Conservation (phyloP, 2,113 vertebrate genomes). For the Neolamprologus fasciatus region DNA sequence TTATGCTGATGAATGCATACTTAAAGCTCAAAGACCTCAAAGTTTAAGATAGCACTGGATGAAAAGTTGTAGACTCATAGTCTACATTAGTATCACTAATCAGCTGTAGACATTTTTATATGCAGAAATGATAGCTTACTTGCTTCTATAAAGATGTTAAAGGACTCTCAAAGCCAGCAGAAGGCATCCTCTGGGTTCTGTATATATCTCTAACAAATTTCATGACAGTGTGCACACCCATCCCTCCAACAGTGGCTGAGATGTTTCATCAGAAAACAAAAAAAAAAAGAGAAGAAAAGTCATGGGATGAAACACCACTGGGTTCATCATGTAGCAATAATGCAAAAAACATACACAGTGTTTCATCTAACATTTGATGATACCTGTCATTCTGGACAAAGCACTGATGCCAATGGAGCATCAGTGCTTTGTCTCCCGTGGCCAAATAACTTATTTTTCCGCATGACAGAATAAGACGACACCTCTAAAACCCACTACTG, state of each 20-base stretch:
- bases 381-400: neutral
- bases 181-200: neutral
- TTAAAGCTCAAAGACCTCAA: neutral
- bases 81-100: neutral
- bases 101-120: neutral
- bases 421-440: neutral
- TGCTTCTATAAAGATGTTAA: neutral
- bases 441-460: neutral
- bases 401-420: neutral
- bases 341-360: neutral
- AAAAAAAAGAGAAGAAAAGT: neutral
- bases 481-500: neutral
- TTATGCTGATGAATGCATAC: neutral
- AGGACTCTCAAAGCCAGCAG: neutral
- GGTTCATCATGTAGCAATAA: neutral
- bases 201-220: neutral
- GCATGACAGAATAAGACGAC: neutral
- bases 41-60: neutral
- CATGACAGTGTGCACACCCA: neutral
- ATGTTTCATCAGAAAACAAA: neutral
- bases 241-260: neutral
- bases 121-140: neutral
- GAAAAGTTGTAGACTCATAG: neutral
- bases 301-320: neutral
- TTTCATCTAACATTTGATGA: neutral